phyloP scores from a whole-genome alignment of 2,113 vertebrate genomes.

The Anhinga anhinga region DNA sequence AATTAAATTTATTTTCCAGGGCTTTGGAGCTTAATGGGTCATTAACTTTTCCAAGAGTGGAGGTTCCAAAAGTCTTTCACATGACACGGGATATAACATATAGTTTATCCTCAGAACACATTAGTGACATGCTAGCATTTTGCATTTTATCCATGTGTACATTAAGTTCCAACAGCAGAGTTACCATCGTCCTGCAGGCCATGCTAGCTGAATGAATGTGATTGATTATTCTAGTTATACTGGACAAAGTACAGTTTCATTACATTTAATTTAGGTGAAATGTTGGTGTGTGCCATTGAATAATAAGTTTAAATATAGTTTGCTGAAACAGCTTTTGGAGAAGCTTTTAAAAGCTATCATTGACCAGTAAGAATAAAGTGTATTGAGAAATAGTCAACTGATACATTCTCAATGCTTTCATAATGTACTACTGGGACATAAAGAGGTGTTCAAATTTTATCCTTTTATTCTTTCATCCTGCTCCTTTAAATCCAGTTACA shows the following conservation, averaged over 20 bases:
- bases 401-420: background rate
- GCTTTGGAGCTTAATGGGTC: background rate
- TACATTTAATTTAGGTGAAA: background rate
- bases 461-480: slow-evolving; percentile 4
- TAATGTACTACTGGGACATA: background rate
- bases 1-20: background rate
- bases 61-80: background rate
- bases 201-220: background rate
- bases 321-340: background rate
- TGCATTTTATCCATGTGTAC: background rate
- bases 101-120: background rate
- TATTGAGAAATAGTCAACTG: background rate
- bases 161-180: background rate
- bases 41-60: background rate
- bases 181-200: background rate
- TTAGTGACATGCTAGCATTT: background rate
- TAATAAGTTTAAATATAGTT: background rate
- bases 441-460: background rate
- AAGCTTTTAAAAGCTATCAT: background rate
- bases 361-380: background rate
- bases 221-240: slow-evolving; percentile 16
- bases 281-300: background rate
- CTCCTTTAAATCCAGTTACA: slow-evolving; percentile 56
- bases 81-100: background rate
- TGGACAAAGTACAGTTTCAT: background rate